phyloP scores from a whole-genome alignment of 2,113 vertebrate genomes.

The Kryptolebias marmoratus region DNA sequence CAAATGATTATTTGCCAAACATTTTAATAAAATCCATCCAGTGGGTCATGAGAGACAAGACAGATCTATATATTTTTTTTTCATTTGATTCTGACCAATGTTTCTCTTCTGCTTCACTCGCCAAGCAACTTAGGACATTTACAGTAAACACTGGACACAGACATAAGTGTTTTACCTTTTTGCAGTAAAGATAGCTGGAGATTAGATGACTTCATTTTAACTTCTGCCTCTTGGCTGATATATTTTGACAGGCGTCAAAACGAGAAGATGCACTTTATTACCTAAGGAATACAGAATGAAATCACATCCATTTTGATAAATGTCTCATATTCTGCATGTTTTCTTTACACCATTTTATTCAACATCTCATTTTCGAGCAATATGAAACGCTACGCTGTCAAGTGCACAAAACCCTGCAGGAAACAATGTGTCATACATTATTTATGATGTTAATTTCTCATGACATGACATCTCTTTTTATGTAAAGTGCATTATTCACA shows the following conservation, averaged over 20 bases:
- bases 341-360: conserved; percentile 32
- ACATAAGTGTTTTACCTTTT: conserved; percentile 4
- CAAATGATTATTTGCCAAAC: no score
- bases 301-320: conserved; percentile 34
- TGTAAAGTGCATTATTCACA: conserved; percentile 21
- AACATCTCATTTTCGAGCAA: conserved; percentile 28
- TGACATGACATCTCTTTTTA: conserved; percentile 27
- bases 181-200: conserved; percentile 4
- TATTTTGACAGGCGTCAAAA: conserved; percentile 7
- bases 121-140: no score
- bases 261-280: background rate
- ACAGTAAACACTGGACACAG: conserved; percentile 8
- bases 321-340: conserved; percentile 35
- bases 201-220: conserved; percentile 34
- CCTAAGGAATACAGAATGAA: conserved; percentile 30
- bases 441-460: conserved; percentile 28
- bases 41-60: no score
- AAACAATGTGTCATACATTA: conserved; percentile 28
- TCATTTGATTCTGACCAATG: no score
- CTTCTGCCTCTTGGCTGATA: conserved; percentile 20
- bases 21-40: no score
- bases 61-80: no score
- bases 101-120: no score
- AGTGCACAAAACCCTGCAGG: conserved; percentile 17
- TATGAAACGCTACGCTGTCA: conserved; percentile 25